phyloP scores from a whole-genome alignment of 2,888 invertebrate genomes.

The Andrena chrysosceles region DNA sequence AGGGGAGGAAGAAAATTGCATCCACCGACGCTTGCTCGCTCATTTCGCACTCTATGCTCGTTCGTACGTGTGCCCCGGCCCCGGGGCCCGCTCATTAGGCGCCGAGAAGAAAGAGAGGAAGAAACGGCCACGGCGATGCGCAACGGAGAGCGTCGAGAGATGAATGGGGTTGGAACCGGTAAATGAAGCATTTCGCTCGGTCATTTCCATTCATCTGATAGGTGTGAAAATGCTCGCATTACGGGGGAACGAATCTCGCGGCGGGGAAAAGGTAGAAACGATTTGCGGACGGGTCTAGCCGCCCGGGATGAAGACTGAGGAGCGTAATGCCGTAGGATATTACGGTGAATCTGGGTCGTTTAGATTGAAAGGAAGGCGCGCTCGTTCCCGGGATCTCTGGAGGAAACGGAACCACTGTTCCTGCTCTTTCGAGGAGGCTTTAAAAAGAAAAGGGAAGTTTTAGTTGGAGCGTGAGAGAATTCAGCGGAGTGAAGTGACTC shows the following conservation, averaged over 20 bases:
- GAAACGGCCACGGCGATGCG: conserved; percentile 19
- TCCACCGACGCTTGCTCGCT: conserved; percentile 72
- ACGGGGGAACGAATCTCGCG: conserved; percentile 19
- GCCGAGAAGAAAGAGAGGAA: conserved; percentile 41
- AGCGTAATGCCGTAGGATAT: background rate
- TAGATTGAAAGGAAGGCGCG: conserved; percentile 3
- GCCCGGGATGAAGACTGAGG: background rate
- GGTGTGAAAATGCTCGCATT: conserved; percentile 36
- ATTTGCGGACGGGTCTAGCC: conserved; percentile 7
- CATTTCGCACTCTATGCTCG: conserved; percentile 74
- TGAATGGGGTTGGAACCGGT: conserved; percentile 48
- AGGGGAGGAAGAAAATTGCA: conserved; percentile 73
- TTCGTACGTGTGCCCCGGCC: conserved; percentile 60
- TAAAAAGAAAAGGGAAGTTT: no score
- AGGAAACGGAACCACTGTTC: background rate
- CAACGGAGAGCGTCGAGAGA: conserved; percentile 16
- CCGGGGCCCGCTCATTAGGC: conserved; percentile 62
- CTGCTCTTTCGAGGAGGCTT: no score
- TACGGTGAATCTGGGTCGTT: conserved; percentile 30
- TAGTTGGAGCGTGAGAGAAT: no score
- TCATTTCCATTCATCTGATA: conserved; percentile 62
- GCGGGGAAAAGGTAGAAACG: background rate
- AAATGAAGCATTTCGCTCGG: conserved; percentile 48
- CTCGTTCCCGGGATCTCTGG: background rate
- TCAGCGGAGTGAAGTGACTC: background rate